Base-by-base conservation (phyloP, 2,113 vertebrate species). In the Pachycephala philippinensis region DNA sequence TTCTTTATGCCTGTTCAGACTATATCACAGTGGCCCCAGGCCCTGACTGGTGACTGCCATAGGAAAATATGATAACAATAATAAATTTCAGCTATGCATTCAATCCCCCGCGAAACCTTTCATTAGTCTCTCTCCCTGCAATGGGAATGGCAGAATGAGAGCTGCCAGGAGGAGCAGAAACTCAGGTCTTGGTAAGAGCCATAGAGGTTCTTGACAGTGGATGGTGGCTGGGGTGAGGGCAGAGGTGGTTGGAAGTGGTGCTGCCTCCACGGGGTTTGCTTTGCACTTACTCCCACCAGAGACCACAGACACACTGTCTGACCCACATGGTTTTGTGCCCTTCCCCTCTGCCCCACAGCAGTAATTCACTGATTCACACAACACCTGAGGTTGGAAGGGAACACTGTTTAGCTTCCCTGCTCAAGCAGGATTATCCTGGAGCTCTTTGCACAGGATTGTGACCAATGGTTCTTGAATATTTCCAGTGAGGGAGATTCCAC, bases 11-110 rank as follows among this genome's bases (percentile, higher is more conserved):
- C 37, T 92, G 15, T 78, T 84, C 72, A 81, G 30, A 65, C 64
- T 50, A 45, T 31, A 86, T 30, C 21, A 45, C 40, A 56, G 33
- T 30, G 23, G 45, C 56, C 68, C 22, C 72, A 75, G 76, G 54
- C 31, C 35, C 44, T 75, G 30, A 50, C 26, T 53, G 60, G 30
- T 61, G 68, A 74, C 71, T 71, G 56, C 60, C 42, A 70, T 22
- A 66, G 35, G 59, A 68, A 88, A 90, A 84, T 80, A 78, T 35
- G 47, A 19, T 47, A 84, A 56, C 52, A 57, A 20, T 87, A 53
- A 81, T 81, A 78, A 85, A 82, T 22, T 30, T 66, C 78, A 85
- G 70, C 59, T 82, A 45, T 30, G 31, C 52, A 75, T 90, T 95
- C 80, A 71, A 66, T 59, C 27, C 27, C 31, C 52, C 5, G 1